Base-by-base conservation (phyloP, 2,888 invertebrate genomes). In the Andrena praecox region DNA sequence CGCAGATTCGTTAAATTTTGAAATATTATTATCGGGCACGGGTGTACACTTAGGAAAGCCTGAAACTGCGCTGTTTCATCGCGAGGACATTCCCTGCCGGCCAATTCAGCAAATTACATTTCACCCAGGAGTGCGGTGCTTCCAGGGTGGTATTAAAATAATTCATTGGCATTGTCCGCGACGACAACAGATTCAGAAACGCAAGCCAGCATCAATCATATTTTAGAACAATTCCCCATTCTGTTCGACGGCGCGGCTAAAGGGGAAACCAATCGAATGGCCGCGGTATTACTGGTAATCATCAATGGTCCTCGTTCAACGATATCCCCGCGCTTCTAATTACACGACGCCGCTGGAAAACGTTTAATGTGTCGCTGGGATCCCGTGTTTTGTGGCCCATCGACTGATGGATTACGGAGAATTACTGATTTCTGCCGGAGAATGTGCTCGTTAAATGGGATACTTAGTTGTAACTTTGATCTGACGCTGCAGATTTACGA, bases 381-480 rank as follows among this genome's bases (percentile, higher is more conserved):
- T 35, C 24, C 16, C 33, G 62, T 56, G 66, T 77, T 80, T 85
- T 87, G 76, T 54, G 20, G 85, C 82, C 77, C 77, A 83, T 85
- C 77, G 83, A 87, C 87, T 87, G 83, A 66, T 24, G 31, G 20
- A 20, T 20, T 20, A 20, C 20, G 20, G 20, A 59, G 71, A 83
- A 85, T 83, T 77, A 80, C 20, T 20, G 24, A 56, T 27, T 27
- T 56, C 27, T 56, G 24, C 20, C 24, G 4, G 10, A 27, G 24
- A 27, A 8, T 27, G 56, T 10, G 24, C 24, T 56, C 56, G 24
- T 12, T 10, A 4, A 24, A 24, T 12, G 12, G 27, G 56, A 27
- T 27, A 56, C 56, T 56, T 56, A 27, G 10, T 56, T 54, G 1
- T 4, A 27, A 24, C 27, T 24, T 27, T 27, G 24, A 56, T 24